Conservation (phyloP, 1,140 invertebrate species). For the Kradibia gibbosae region DNA sequence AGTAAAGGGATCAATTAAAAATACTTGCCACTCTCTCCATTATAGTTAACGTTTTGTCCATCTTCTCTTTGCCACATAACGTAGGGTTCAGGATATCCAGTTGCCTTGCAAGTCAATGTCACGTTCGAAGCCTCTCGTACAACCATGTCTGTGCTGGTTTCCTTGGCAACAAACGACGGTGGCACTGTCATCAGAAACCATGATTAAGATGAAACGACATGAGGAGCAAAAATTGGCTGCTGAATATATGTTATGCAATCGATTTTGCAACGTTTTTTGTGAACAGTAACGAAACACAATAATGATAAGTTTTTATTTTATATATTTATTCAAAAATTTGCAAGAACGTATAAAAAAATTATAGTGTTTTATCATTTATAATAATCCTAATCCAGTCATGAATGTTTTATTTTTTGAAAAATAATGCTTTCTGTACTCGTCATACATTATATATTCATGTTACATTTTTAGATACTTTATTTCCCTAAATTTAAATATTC, state of each 20-base stretch:
- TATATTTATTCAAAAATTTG: not conserved
- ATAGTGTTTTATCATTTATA: too few species aligned
- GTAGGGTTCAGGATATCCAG: slow-evolving; percentile 90
- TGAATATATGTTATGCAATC: slow-evolving; percentile 25
- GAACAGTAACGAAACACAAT: too few species aligned
- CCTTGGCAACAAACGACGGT: slow-evolving; percentile 86
- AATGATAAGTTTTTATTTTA: not conserved
- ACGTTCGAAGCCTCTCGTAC: slow-evolving; percentile 91
- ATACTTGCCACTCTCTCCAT: slow-evolving; percentile 83
- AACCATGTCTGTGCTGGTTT: slow-evolving; percentile 91
- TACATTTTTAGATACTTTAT: too few species aligned
- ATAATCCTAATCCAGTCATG: too few species aligned
- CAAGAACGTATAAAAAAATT: too few species aligned
- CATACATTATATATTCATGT: too few species aligned
- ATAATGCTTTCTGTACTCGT: too few species aligned
- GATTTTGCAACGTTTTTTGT: not conserved
- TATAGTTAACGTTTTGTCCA: slow-evolving; percentile 88
- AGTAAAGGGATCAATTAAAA: slow-evolving; percentile 50
- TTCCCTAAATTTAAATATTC: too few species aligned
- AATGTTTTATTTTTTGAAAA: too few species aligned
- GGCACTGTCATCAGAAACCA: slow-evolving; percentile 77
- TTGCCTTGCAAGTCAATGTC: slow-evolving; percentile 89
- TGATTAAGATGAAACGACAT: slow-evolving; percentile 42
- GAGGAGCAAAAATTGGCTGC: slow-evolving; percentile 7
- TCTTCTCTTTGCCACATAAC: slow-evolving; percentile 93